Evolutionary conservation across 2,113 vertebrate genomes (phyloP).

Genomic region (Hemiscyllium ocellatum): DNA sequence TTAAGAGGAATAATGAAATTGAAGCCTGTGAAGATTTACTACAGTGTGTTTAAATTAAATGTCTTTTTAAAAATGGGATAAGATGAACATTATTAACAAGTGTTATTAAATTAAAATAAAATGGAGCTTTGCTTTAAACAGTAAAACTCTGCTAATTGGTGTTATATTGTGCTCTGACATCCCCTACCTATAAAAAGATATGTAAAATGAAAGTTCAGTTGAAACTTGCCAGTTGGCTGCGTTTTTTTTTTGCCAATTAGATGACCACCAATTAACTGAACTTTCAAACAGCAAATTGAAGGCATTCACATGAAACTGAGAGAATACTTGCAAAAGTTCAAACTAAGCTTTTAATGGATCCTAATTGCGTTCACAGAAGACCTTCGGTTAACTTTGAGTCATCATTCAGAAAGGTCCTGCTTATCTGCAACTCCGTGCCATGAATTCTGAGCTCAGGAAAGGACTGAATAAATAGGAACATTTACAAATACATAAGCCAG

Average conservation of each 20-base stretch:
- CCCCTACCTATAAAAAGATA: not conserved
- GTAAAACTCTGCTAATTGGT: not conserved
- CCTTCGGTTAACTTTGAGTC: not conserved
- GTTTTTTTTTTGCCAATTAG: not conserved
- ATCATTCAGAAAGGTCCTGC: not conserved
- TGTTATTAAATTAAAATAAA: slow-evolving; percentile 23
- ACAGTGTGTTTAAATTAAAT: not conserved
- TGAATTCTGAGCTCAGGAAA: not conserved
- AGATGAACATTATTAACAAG: slow-evolving; percentile 5
- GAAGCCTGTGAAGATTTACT: not conserved
- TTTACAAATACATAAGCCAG: not conserved
- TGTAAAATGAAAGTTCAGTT: not conserved
- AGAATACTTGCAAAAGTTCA: not conserved
- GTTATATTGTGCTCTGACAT: not conserved
- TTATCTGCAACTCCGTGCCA: not conserved
- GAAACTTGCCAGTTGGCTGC: not conserved
- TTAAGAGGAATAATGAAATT: not conserved
- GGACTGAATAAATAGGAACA: not conserved
- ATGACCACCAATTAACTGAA: not conserved
- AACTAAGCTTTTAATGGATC: not conserved
- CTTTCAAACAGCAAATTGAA: no score
- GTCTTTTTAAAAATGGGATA: slow-evolving; percentile 9
- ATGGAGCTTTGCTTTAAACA: not conserved
- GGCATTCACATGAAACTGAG: not conserved
- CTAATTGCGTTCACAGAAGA: not conserved